Base-by-base conservation (phyloP, 1,140 invertebrate species). In the Panagrolaimus sp. region DNA sequence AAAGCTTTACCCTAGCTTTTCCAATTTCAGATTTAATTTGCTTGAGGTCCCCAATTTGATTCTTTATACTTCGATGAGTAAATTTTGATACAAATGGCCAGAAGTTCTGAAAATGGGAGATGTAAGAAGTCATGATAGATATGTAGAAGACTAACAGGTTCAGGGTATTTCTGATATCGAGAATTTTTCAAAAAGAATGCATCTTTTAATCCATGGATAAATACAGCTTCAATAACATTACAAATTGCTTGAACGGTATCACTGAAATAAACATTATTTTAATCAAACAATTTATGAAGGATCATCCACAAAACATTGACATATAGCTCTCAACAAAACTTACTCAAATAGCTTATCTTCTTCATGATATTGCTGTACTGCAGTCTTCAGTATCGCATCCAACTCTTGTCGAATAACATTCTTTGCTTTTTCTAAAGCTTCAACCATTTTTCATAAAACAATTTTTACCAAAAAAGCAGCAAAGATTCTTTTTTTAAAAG, bases 11-110 rank as follows among this genome's bases (percentile, higher is more conserved):
- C 46, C 79, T n/a, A 7, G 79, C 67, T 48, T 73, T 73, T 9
- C 80, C 80, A 38, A 82, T 77, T 71, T 82, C 80, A 27, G 57
- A 71, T 45, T 72, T 68, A n/a, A 82, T 83, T 66, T 76, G 77
- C 16, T 74, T 83, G 8, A 79, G 62, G 20, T 38, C 45, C n/a
- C 47, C 25, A 27, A 82, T 83, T 63, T 83, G 80, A 20, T 48
- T 71, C 23, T 69, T 75, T 13, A 80, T 78, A 45, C 63, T 75
- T 25, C 69, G 67, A 61, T 82, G 81, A 5, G 81, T 74, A 47
- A 78, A 83, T 63, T 82, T 83, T 16, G 81, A 82, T 11, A 82
- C 73, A 47, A 82, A 80, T 38, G 80, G 80, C 80, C 80, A 82
- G 47, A 82, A 83, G 53, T 82, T 82, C 78, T 82, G 63, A 46